Evolutionary conservation across 2,113 vertebrate species (phyloP).

Genomic region (Cygnus buccinator): DNA sequence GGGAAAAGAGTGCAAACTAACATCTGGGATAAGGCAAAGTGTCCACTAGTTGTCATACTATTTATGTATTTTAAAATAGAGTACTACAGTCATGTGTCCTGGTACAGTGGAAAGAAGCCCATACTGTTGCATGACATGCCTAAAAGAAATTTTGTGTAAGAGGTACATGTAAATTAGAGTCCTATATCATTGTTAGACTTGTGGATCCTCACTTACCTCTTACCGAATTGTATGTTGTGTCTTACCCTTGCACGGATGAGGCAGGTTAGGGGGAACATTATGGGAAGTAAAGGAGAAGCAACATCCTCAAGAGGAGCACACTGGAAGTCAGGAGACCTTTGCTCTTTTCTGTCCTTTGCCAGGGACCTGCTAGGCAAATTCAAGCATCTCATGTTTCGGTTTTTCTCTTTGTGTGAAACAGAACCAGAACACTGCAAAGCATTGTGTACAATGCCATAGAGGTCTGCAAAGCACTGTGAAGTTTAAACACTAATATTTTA

Average conservation of each 20-base stretch:
- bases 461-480: background rate
- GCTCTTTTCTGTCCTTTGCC: background rate
- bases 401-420: background rate
- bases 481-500: background rate
- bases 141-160: background rate
- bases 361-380: background rate
- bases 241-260: background rate
- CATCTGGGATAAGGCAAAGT: background rate
- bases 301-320: background rate
- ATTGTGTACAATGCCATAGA: background rate
- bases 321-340: background rate
- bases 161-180: background rate
- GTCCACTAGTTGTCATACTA: background rate
- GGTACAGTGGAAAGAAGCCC: background rate
- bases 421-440: background rate
- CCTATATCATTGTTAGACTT: background rate
- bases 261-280: fast-evolving
- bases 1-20: background rate
- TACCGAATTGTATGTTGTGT: background rate
- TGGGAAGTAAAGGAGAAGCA: background rate
- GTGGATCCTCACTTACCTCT: background rate
- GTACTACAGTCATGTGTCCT: background rate
- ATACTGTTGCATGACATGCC: fast-evolving
- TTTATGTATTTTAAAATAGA: background rate
- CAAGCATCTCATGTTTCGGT: background rate